Evolutionary conservation across 2,113 vertebrate genomes (phyloP), one percentile per base, ranked within the genome.

Genomic region (Clarias macrocephalus): DNA sequence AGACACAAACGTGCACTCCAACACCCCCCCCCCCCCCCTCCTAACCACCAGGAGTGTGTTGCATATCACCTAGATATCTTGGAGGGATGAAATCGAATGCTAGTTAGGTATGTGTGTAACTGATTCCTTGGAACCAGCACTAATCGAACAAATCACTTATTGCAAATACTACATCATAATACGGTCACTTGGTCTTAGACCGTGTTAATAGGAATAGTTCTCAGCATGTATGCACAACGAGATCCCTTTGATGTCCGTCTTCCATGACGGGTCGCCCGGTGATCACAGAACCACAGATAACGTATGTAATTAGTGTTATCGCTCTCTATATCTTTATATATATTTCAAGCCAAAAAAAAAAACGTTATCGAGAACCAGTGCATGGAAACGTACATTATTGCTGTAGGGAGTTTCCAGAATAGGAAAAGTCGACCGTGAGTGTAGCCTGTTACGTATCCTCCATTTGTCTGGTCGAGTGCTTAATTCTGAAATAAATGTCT

Each of bases 271-370:
- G 6, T 10, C 57, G 11, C 9, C 77, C 33, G 19, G 18, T 12
- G n/a, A 59, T 30, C 7, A 18, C 52, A 57, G 54, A 59, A 59
- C 54, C n/a, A 4, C 76, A 4, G n/a, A 19, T 79, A 33, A 48
- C 3, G 12, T 30, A 79, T n/a, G 25, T 56, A 80, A 80, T 56
- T 80, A 33, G 77, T 80, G 77, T 59, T 80, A 11, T 59, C 13
- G 3, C 59, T 59, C 28, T 81, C 15, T 80, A 60, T 65, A 28
- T 54, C n/a, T 56, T 54, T 70, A 25, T 63, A 18, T 75, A 73
- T 75, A 73, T 87, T 60, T 54, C 54, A 82, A 82, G 57, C 85
- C 80, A 82, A 42, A 83, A 83, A 79, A 42, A 62, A 76, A 56
- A 72, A 76, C 52, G 7, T 72, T 82, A 82, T 87, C 56, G 30